phyloP scores from a whole-genome alignment of 2,888 invertebrate species.

The Zygogramma bicolorata region DNA sequence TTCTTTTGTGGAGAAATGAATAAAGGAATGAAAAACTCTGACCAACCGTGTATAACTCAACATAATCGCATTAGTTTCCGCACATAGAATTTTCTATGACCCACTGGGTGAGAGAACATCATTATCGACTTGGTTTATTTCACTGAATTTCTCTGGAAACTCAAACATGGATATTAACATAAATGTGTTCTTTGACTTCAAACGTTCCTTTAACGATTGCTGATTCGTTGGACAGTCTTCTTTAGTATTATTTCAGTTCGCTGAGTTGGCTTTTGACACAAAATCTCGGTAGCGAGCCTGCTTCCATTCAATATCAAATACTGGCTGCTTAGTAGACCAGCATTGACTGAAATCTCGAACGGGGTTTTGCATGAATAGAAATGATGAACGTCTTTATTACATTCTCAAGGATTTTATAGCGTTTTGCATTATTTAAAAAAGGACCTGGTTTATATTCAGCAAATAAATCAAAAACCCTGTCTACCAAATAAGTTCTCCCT shows the following conservation, averaged over 20 bases:
- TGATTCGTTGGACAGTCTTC: neutral
- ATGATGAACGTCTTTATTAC: neutral
- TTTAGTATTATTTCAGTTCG: neutral
- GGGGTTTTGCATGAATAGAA: neutral
- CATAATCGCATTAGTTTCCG: too few species aligned
- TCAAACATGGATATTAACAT: neutral
- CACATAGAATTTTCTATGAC: neutral
- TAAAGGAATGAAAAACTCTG: too few species aligned
- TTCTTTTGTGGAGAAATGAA: too few species aligned
- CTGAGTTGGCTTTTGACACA: conserved; percentile 1
- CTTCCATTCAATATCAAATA: neutral
- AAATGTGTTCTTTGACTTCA: neutral
- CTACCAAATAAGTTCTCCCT: neutral
- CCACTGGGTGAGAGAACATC: neutral
- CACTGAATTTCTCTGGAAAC: neutral
- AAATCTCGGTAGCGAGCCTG: neutral
- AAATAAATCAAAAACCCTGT: neutral
- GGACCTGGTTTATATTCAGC: neutral
- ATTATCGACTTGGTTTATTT: neutral
- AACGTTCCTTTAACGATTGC: neutral
- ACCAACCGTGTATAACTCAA: too few species aligned
- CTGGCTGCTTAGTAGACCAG: neutral
- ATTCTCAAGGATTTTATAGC: neutral
- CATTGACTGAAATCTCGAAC: neutral
- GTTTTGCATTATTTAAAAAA: neutral